These are phyloP conservation scores for Anthophora plumipes DNA, from an alignment of 2,888 invertebrate species.

Conservation along the genomic window DNA sequence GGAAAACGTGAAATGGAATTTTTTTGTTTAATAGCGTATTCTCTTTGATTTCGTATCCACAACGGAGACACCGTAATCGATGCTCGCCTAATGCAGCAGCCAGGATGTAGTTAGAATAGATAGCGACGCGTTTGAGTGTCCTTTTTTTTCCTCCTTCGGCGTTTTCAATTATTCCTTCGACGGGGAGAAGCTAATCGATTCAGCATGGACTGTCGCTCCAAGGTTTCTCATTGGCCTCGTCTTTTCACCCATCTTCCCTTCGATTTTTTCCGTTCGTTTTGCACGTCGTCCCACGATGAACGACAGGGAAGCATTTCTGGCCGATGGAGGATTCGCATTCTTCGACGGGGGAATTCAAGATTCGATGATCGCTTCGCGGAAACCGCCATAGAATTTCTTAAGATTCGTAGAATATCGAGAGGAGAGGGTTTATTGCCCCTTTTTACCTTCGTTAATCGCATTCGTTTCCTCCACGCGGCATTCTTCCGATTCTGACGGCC, in stretches of 20 bases:
- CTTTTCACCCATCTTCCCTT: constrained; percentile 25
- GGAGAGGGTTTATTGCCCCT: constrained; percentile 15
- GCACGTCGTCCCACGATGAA: constrained; percentile 8
- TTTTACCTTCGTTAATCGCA: constrained; percentile 42
- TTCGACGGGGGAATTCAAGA: constrained; percentile 13
- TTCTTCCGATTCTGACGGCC: constrained; percentile 21
- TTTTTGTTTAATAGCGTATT: not conserved
- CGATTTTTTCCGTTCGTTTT: not conserved
- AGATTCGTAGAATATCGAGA: constrained; percentile 40
- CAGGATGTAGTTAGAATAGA: constrained; percentile 32
- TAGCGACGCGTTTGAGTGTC: constrained; percentile 30
- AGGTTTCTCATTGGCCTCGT: constrained; percentile 46
- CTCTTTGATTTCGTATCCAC: not conserved
- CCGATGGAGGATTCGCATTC: constrained; percentile 45
- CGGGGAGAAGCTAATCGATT: constrained; percentile 56
- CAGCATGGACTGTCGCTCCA: constrained; percentile 44
- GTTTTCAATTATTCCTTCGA: constrained; percentile 60
- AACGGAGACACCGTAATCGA: constrained; percentile 23
- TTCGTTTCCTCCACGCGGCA: constrained; percentile 16
- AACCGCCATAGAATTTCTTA: constrained; percentile 33
- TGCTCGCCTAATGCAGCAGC: constrained; percentile 13
- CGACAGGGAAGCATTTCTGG: constrained; percentile 5
- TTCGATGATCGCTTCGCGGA: constrained; percentile 35
- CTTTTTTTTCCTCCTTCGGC: constrained; percentile 34
- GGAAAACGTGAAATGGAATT: too few relatives aligned